Percentiles rank a stretch among this genome's conserved stretches.
These are phyloP conservation scores for Hyaena hyaena DNA, from an alignment of 2,113 vertebrate genomes.

Conservation along the genomic window DNA sequence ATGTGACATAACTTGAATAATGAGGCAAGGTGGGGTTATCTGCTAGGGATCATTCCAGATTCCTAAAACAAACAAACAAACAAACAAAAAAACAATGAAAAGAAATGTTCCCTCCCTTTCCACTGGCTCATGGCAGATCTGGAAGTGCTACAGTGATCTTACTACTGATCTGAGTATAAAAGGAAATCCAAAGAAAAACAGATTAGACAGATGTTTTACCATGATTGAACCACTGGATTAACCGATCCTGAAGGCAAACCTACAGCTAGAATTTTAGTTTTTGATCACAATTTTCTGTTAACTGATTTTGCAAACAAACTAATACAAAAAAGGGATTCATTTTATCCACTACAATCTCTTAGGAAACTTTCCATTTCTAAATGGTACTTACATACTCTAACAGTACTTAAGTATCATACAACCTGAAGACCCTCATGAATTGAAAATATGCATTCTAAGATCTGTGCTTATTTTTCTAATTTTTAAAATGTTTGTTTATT, in stretches of 20 bases:
- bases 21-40: background rate
- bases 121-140: background rate
- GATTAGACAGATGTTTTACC: background rate
- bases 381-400: background rate
- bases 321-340: background rate
- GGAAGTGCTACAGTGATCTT: background rate
- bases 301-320: background rate
- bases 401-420: background rate
- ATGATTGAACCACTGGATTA: background rate
- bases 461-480: background rate
- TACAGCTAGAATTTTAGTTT: background rate
- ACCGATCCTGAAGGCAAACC: background rate
- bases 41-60: background rate
- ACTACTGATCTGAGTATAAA: background rate
- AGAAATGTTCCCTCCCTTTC: background rate
- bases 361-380: background rate
- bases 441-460: background rate
- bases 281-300: background rate
- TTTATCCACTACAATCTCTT: background rate
- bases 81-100: background rate
- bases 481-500: too few species aligned
- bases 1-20: background rate
- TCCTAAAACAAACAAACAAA: background rate
- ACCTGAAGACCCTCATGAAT: background rate
- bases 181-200: background rate